These are phyloP conservation scores for Pygoscelis adeliae DNA, from an alignment of 2,113 vertebrate species.

Conservation along the genomic window DNA sequence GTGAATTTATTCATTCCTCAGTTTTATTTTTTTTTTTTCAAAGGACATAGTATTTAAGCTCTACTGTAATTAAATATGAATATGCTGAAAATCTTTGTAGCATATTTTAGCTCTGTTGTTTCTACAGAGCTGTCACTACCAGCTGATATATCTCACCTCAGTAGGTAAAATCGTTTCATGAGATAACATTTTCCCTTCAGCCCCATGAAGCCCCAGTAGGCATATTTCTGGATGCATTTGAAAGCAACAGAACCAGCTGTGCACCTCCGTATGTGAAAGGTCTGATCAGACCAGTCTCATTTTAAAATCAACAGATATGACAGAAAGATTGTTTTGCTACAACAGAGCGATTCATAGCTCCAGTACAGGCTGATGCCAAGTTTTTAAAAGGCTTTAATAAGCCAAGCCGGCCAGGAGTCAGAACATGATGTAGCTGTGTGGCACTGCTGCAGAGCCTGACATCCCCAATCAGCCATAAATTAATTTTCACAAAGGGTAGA, in stretches of 20 bases:
- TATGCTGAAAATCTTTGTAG: not conserved
- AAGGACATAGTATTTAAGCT: not conserved
- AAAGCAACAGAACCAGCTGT: conserved; percentile 38
- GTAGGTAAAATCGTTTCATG: conserved; percentile 21
- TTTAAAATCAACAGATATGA: conserved; percentile 33
- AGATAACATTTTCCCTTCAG: conserved; percentile 13
- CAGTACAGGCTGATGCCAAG: not conserved
- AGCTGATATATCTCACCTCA: not conserved
- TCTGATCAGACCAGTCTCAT: conserved; percentile 13
- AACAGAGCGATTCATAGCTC: not conserved
- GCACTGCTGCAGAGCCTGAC: not conserved
- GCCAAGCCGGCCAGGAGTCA: not conserved
- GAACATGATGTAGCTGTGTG: conserved; percentile 30
- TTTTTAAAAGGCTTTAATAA: conserved; percentile 52
- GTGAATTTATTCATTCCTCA: not conserved
- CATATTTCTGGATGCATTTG: conserved; percentile 17
- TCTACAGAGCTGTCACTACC: not conserved
- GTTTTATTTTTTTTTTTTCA: not conserved
- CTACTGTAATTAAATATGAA: not conserved
- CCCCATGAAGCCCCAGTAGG: not conserved
- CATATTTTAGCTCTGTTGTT: not conserved
- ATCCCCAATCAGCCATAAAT: conserved; percentile 35
- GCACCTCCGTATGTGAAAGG: conserved; percentile 17
- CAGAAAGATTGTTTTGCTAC: conserved; percentile 28
- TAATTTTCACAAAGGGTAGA: conserved; percentile 44